These are phyloP conservation scores for Dromiciops gliroides DNA, from an alignment of 2,113 vertebrate species.

Conservation along the genomic window DNA sequence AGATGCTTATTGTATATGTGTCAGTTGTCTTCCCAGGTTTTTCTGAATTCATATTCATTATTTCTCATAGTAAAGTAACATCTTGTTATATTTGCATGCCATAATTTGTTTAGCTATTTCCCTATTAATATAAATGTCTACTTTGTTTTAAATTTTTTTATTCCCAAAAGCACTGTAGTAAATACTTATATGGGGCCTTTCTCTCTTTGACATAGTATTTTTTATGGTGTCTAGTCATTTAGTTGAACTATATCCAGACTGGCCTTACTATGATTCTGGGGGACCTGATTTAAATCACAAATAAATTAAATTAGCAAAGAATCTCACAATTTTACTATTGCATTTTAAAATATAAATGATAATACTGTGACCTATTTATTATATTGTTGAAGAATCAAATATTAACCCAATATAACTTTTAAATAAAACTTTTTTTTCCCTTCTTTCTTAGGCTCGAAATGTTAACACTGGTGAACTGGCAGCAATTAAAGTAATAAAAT, in stretches of 20 bases:
- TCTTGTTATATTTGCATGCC: background rate
- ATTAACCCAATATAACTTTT: constrained; percentile 35
- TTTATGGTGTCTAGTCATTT: background rate
- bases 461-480: constrained; percentile 94
- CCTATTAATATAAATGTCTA: background rate
- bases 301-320: background rate
- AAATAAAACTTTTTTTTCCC: constrained; percentile 19
- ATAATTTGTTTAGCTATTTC: background rate
- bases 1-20: background rate
- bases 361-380: background rate
- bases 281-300: background rate
- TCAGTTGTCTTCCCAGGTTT: background rate
- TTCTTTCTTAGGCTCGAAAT: constrained; percentile 91
- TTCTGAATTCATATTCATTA: background rate
- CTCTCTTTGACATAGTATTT: background rate
- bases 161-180: background rate
- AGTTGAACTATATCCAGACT: background rate
- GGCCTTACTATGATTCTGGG: background rate
- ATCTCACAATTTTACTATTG: background rate
- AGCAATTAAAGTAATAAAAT: constrained; percentile 99
- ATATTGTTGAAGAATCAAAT: background rate
- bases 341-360: background rate
- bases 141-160: background rate
- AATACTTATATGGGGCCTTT: background rate
- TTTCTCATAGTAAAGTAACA: background rate